These are phyloP conservation scores for Cryptotermes secundus DNA, from an alignment of 1,140 invertebrate species.

Conservation along the genomic window DNA sequence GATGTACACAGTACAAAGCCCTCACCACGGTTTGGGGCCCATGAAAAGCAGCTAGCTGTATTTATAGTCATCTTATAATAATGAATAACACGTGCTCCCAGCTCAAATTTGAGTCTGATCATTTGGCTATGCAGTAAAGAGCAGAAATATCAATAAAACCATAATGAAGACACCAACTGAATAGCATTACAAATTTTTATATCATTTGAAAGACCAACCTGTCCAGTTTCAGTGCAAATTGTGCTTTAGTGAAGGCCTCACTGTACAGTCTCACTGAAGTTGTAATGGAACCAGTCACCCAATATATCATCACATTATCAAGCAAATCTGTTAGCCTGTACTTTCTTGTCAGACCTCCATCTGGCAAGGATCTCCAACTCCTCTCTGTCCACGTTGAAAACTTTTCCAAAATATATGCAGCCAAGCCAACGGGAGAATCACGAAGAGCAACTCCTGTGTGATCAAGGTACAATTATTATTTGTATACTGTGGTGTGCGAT, in stretches of 20 bases:
- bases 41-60: too few relatives aligned
- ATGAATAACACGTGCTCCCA: too few relatives aligned
- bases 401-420: constrained; percentile 83
- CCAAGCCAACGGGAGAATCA: constrained; percentile 71
- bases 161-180: too few relatives aligned
- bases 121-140: too few relatives aligned
- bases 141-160: too few relatives aligned
- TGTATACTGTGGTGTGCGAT: too few relatives aligned
- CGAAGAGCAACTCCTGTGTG: constrained; percentile 55
- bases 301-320: constrained; percentile 90
- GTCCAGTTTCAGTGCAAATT: constrained; percentile 50
- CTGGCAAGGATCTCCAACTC: constrained; percentile 53
- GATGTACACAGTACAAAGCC: too few relatives aligned
- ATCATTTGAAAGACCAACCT: constrained; percentile 46
- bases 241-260: constrained; percentile 56
- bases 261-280: constrained; percentile 75
- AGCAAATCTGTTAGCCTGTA: constrained; percentile 73
- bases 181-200: too few relatives aligned
- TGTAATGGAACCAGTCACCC: constrained; percentile 73
- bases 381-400: constrained; percentile 75
- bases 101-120: too few relatives aligned
- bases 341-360: constrained; percentile 70
- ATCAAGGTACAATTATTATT: not conserved
- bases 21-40: too few relatives aligned
- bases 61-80: too few relatives aligned